A percentile compares a stretch with the other conserved stretches of the same genome.
phyloP scores from a whole-genome alignment of 2,888 invertebrate species.

The Melolontha melolontha region DNA sequence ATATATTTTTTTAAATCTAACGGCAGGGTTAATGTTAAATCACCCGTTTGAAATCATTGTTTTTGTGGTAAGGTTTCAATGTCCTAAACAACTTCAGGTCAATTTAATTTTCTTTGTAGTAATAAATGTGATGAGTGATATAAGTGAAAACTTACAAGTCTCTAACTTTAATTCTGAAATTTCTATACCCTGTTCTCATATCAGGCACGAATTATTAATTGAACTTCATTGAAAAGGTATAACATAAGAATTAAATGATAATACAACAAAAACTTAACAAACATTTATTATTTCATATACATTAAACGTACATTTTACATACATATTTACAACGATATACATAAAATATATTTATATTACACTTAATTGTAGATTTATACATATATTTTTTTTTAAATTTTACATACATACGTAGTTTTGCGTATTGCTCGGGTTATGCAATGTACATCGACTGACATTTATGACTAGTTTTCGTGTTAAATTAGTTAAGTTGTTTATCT shows the following conservation, averaged over 20 bases:
- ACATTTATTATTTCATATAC: conserved; percentile 29
- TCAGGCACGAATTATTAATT: no score
- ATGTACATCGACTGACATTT: background rate
- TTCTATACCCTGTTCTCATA: no score
- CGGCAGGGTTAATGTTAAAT: no score
- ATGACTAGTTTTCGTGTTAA: conserved; percentile 32
- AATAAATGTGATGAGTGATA: no score
- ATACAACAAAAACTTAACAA: conserved; percentile 26
- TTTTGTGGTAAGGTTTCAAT: no score
- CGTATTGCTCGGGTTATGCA: background rate
- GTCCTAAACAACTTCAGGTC: no score
- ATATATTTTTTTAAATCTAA: no score
- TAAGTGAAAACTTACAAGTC: no score
- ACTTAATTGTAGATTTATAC: conserved; percentile 8
- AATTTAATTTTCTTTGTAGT: no score
- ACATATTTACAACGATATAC: conserved; percentile 1
- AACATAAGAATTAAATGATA: background rate
- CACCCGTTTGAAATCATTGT: no score
- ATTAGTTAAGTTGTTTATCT: conserved; percentile 7
- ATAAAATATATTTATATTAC: conserved; percentile 7
- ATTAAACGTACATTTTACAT: conserved; percentile 32
- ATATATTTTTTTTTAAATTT: background rate
- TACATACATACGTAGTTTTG: background rate
- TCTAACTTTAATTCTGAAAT: no score
- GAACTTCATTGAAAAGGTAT: no score